Evolutionary conservation across 2,113 vertebrate species (phyloP).

Genomic region (Oreocharis arfaki): DNA sequence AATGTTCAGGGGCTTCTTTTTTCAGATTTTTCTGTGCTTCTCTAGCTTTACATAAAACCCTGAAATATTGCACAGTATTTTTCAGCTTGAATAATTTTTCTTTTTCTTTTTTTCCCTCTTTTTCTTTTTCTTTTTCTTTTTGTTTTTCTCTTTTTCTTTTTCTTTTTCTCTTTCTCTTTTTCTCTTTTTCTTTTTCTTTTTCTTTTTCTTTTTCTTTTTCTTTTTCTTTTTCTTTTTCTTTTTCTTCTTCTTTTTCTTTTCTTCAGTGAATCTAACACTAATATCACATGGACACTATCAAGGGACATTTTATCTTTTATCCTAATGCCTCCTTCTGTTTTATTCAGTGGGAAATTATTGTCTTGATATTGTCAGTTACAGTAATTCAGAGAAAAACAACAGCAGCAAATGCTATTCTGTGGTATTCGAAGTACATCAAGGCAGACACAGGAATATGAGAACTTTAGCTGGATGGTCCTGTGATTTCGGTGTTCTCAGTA

Average conservation of each 20-base stretch:
- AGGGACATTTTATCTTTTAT: slow-evolving; percentile 26
- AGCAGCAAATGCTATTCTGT: background rate
- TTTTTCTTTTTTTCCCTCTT: no score
- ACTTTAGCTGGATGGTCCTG: background rate
- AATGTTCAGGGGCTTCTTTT: background rate
- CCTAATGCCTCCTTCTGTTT: slow-evolving; percentile 37
- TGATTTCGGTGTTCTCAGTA: background rate
- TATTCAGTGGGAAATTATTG: slow-evolving; percentile 35
- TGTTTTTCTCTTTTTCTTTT: background rate
- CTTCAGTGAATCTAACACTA: background rate
- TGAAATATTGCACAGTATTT: background rate
- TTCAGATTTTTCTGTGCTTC: background rate
- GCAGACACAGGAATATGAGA: background rate
- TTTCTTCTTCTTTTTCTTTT: background rate
- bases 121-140: background rate
- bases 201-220: background rate
- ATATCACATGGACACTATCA: background rate
- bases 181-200: background rate
- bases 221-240: background rate
- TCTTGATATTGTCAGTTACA: slow-evolving; percentile 13
- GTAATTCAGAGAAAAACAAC: slow-evolving; percentile 16
- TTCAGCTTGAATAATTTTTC: slow-evolving; percentile 30
- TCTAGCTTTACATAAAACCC: background rate
- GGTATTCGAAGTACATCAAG: background rate
- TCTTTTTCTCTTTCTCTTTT: no score